Evolutionary conservation across 2,113 vertebrate species (phyloP).

Genomic region (Picathartes gymnocephalus): DNA sequence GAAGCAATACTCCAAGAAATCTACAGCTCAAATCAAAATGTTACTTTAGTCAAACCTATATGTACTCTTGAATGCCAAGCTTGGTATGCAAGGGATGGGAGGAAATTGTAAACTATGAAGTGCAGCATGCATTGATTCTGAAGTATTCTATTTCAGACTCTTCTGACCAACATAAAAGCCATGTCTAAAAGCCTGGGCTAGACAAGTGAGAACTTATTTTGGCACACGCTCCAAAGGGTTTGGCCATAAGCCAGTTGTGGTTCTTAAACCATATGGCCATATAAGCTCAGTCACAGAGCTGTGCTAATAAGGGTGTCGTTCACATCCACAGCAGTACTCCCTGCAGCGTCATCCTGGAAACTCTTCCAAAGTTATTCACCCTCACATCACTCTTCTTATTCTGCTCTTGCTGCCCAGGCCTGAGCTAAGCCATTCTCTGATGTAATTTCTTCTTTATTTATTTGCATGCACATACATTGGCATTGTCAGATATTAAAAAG

Average conservation of each 20-base stretch:
- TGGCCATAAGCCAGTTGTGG: background rate
- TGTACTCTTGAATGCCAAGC: background rate
- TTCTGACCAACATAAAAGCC: background rate
- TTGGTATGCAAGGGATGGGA: background rate
- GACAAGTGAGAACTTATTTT: background rate
- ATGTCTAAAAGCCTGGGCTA: background rate
- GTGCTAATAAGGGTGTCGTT: background rate
- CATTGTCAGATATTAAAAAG: background rate
- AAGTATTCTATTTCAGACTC: background rate
- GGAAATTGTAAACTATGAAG: background rate
- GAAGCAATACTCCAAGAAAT: background rate
- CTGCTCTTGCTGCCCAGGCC: background rate
- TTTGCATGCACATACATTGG: background rate
- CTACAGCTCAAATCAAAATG: background rate
- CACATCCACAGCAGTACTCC: background rate
- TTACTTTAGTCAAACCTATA: background rate
- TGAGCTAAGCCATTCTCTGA: background rate
- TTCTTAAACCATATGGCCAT: background rate
- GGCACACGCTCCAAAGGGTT: background rate
- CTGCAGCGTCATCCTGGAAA: background rate
- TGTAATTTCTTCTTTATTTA: background rate
- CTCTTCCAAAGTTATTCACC: background rate
- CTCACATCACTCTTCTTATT: background rate
- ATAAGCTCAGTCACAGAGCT: background rate
- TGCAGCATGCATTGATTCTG: background rate